Evolutionary conservation across 2,888 invertebrate species (phyloP), one percentile per base, ranked within the genome.

Genomic region (Mimachlamys varia): DNA sequence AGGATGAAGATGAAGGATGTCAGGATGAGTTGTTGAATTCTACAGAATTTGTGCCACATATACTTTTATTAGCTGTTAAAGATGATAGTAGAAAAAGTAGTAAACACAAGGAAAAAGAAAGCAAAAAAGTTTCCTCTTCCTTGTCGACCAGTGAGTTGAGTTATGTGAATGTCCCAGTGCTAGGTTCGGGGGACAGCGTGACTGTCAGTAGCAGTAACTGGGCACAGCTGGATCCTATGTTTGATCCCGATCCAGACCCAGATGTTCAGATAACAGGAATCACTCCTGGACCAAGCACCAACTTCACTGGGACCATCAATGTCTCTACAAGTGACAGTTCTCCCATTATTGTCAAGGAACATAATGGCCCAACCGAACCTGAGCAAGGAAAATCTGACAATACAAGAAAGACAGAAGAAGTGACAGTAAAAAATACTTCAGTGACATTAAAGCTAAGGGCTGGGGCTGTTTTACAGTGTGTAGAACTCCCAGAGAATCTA

Each of bases 221-320:
- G 93, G 91, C 93, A 38, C 89, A 93, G 87, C 87, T 93, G 38
- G 92, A 93, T 49, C 91, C 93, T 27, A 92, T 94, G 89, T 92
- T 93, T 90, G 94, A 94, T 91, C 92, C 93, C 87, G 94, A 94
- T 88, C 94, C 94, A 0, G 96, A 96, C 90, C 94, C 94, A 12
- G 95, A 96, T 92, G 93, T 95, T 89, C 96, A 96, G 92, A 95
- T 95, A 87, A 94, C 96, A 12, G 95, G 95, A 37, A 94, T 95
- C 37, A 95, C 95, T 0, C 94, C 95, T n/a, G 94, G 94, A 53
- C 95, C 95, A 3, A 91, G 90, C 17, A 90, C 92, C 13, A 89
- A 92, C 62, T 92, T 92, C 15, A 91, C 93, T 10, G 92, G 92
- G 87, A 92, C 92, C 89, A 92, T 92, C 15, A 92, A 91, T 44